Conservation (phyloP, 1,140 invertebrate species). For the Dendrolimus kikuchii region DNA sequence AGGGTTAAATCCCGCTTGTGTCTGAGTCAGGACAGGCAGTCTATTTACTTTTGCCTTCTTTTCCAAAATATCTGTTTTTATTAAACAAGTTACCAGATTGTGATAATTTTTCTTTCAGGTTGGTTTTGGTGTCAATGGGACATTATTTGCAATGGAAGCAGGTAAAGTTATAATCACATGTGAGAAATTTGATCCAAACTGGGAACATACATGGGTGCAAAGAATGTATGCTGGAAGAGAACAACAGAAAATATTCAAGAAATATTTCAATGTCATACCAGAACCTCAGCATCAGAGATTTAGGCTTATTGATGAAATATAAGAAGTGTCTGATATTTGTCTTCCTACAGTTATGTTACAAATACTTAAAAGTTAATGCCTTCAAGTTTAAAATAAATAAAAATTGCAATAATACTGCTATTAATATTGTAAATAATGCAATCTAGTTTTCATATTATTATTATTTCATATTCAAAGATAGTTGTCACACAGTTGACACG, state of each 20-base stretch:
- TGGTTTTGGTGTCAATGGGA: conserved; percentile 82
- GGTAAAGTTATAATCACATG: conserved; percentile 84
- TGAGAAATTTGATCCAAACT: conserved; percentile 82
- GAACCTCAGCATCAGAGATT: conserved; percentile 82
- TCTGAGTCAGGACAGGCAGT: too few relatives aligned
- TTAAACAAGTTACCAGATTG: neutral
- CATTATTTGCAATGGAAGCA: conserved; percentile 81
- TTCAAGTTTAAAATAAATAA: too few relatives aligned
- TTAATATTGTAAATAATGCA: too few relatives aligned
- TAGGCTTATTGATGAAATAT: conserved; percentile 80
- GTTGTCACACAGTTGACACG: too few relatives aligned
- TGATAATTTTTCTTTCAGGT: conserved; percentile 73
- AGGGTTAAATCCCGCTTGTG: too few relatives aligned
- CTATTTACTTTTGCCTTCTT: too few relatives aligned
- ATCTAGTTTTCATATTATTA: too few relatives aligned
- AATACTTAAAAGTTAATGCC: too few relatives aligned
- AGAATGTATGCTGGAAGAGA: conserved; percentile 75
- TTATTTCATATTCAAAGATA: too few relatives aligned
- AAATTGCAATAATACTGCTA: too few relatives aligned
- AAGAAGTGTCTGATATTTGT: conserved; percentile 20
- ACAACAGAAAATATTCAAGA: conserved; percentile 82
- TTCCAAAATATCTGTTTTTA: neutral
- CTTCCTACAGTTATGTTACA: too few relatives aligned
- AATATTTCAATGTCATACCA: conserved; percentile 86
- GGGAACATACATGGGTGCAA: conserved; percentile 79